phyloP scores from a whole-genome alignment of 1,140 invertebrate species.

The Streblospio benedicti region DNA sequence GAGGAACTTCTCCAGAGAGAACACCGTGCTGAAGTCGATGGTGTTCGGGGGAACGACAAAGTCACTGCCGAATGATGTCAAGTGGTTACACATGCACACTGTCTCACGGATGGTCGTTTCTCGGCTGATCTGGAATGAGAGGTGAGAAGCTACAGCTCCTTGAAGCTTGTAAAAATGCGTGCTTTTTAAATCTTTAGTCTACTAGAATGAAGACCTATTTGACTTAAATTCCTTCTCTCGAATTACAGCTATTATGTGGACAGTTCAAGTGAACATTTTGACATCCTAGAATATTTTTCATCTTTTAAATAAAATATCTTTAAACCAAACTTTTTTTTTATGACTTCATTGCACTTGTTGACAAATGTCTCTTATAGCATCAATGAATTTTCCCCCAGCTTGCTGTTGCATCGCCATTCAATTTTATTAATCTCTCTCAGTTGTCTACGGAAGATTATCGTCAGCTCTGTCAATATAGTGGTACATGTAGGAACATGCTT shows the following conservation, averaged over 20 bases:
- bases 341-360: not conserved
- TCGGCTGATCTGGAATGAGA: constrained; percentile 29
- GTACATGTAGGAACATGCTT: not conserved
- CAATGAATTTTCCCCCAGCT: not conserved
- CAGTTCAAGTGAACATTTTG: not conserved
- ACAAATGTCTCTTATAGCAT: not conserved
- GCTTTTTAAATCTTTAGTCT: not conserved
- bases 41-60: constrained; percentile 52
- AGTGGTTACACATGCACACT: constrained; percentile 50
- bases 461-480: not conserved
- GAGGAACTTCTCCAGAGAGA: constrained; percentile 44
- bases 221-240: not conserved
- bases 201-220: not conserved
- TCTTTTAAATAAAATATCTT: too few relatives aligned
- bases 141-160: not conserved
- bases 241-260: not conserved
- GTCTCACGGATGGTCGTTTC: constrained; percentile 40
- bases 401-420: not conserved
- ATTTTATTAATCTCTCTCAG: not conserved
- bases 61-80: constrained; percentile 53
- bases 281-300: too few relatives aligned
- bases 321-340: too few relatives aligned
- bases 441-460: not conserved
- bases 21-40: constrained; percentile 54
- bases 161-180: not conserved